A percentile compares a stretch with the other conserved stretches of the same genome.
These are phyloP conservation scores for Gonatopus flavifemur DNA, from an alignment of 1,140 invertebrate genomes.

Conservation along the genomic window DNA sequence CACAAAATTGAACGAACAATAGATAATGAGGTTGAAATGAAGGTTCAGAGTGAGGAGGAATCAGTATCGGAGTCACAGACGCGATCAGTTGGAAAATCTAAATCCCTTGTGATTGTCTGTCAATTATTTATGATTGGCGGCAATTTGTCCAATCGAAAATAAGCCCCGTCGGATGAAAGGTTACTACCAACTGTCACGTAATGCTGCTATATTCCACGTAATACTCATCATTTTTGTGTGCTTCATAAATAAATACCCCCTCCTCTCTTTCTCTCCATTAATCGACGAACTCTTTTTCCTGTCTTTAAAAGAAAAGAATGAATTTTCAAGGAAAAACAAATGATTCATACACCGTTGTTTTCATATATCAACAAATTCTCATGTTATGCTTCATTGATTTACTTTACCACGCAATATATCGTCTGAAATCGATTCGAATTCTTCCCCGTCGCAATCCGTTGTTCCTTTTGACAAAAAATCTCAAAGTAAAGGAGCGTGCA, in stretches of 20 bases:
- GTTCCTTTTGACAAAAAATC: too few relatives aligned
- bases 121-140: conserved; percentile 51
- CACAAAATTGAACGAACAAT: too few relatives aligned
- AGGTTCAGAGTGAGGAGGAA: conserved; percentile 17
- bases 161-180: conserved; percentile 32
- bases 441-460: too few relatives aligned
- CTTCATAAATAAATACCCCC: background rate
- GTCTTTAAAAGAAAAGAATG: background rate
- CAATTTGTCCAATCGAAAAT: conserved; percentile 43
- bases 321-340: conserved; percentile 9
- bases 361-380: conserved; percentile 21
- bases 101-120: conserved; percentile 45
- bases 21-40: too few relatives aligned
- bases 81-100: conserved; percentile 28
- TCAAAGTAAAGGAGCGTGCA: too few relatives aligned
- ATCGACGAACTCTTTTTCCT: background rate
- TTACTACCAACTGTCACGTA: conserved; percentile 29
- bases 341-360: conserved; percentile 1
- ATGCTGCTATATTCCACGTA: conserved; percentile 31
- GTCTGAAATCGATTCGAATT: too few relatives aligned
- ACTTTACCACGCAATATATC: too few relatives aligned
- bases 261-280: background rate
- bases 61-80: conserved; percentile 31
- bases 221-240: conserved; percentile 5
- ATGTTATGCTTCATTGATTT: too few relatives aligned